A percentile compares a stretch with the other conserved stretches of the same genome.
Conservation (phyloP, 2,888 invertebrate genomes). For the Idaea dimidiata region DNA sequence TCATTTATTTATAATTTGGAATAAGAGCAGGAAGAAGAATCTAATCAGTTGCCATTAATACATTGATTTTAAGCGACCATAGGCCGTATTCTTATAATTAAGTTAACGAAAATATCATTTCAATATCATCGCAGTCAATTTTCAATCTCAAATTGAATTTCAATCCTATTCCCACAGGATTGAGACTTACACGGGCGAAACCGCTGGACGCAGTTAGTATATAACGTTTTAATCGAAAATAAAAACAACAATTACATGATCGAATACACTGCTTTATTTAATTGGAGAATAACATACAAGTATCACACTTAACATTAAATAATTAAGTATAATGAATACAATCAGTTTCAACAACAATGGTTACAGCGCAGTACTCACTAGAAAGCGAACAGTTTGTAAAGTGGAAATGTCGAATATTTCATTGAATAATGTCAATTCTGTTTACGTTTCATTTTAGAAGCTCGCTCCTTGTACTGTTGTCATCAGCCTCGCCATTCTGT, state of each 20-base stretch:
- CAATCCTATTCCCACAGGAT: too few relatives aligned
- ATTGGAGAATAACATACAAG: background rate
- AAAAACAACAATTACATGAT: background rate
- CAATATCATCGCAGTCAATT: too few relatives aligned
- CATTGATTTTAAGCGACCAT: too few relatives aligned
- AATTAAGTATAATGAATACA: background rate
- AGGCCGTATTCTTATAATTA: too few relatives aligned
- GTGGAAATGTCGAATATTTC: background rate
- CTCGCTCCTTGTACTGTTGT: slow-evolving; percentile 39
- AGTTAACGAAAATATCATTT: too few relatives aligned
- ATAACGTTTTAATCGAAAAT: too few relatives aligned
- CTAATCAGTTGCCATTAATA: too few relatives aligned
- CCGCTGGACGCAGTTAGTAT: too few relatives aligned
- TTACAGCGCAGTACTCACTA: background rate
- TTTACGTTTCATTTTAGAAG: slow-evolving; percentile 32
- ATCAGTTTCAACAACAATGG: background rate
- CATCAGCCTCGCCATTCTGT: slow-evolving; percentile 75
- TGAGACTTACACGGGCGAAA: too few relatives aligned
- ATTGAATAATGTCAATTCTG: slow-evolving; percentile 3
- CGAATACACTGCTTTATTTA: background rate
- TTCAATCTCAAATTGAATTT: too few relatives aligned
- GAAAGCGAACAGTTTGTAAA: background rate
- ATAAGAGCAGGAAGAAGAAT: too few relatives aligned
- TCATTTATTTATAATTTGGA: too few relatives aligned
- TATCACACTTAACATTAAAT: background rate